Conservation (phyloP, 2,113 vertebrate species). For the Sigmodon hispidus region DNA sequence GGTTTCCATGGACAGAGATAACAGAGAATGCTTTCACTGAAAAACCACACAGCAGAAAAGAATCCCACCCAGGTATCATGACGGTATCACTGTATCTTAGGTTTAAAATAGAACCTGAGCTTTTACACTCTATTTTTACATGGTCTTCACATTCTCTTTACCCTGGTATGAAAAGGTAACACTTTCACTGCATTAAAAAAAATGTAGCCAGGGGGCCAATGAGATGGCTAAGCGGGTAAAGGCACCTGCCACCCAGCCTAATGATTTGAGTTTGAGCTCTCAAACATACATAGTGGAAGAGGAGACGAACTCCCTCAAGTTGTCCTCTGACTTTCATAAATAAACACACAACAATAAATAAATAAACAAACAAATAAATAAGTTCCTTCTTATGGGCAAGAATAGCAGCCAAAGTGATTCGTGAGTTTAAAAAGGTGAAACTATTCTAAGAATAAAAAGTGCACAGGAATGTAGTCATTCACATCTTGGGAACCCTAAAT, state of each 20-base stretch:
- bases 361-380: not conserved
- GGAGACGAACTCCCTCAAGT: not conserved
- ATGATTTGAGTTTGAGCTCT: not conserved
- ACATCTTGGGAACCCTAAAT: not conserved
- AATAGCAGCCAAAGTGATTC: not conserved
- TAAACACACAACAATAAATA: not conserved
- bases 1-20: not conserved
- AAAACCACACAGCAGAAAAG: not conserved
- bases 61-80: not conserved
- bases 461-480: not conserved
- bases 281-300: not conserved
- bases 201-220: not conserved
- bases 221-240: not conserved
- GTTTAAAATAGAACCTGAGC: not conserved
- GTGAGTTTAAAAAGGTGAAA: not conserved
- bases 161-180: not conserved
- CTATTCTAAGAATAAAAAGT: not conserved
- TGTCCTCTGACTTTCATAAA: not conserved
- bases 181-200: not conserved
- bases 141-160: not conserved
- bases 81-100: not conserved
- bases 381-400: not conserved
- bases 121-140: not conserved
- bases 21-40: not conserved
- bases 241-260: not conserved